Conservation (phyloP, 2,113 vertebrate species). For the Ariopsis seemanni region DNA sequence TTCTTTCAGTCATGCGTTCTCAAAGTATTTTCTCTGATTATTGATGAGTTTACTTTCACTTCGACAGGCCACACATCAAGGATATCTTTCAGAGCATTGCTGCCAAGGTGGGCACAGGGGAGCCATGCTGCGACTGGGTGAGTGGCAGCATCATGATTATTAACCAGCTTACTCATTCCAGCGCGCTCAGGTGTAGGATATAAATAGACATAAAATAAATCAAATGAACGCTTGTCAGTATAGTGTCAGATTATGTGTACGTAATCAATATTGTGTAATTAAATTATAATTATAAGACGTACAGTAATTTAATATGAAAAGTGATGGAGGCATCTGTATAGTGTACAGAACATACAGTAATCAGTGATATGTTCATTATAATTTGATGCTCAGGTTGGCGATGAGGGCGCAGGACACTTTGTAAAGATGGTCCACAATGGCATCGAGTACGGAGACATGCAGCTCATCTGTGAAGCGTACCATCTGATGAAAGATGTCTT, state of each 20-base stretch:
- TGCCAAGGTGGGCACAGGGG: slow-evolving; percentile 93
- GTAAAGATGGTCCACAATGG: slow-evolving; percentile 99
- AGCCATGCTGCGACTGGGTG: slow-evolving; percentile 97
- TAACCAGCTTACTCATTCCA: background rate
- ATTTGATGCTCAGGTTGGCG: slow-evolving; percentile 84
- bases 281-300: no score
- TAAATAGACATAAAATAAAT: background rate
- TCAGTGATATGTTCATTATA: background rate
- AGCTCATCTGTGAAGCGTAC: slow-evolving; percentile 97
- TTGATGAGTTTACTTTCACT: background rate
- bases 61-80: slow-evolving; percentile 91
- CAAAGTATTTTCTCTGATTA: background rate
- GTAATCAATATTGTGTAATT: background rate
- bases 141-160: slow-evolving; percentile 58
- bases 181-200: background rate
- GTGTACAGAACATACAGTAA: background rate
- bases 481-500: slow-evolving; percentile 96
- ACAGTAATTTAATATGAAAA: background rate
- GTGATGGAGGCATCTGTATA: background rate
- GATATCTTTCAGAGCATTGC: slow-evolving; percentile 94
- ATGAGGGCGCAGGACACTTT: slow-evolving; percentile 93
- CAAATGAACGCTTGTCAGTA: background rate
- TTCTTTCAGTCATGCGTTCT: background rate
- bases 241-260: background rate
- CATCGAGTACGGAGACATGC: slow-evolving; percentile 99